A percentile compares a stretch with the other conserved stretches of the same genome.
phyloP scores from a whole-genome alignment of 2,113 vertebrate genomes.

The Aegithalos caudatus region DNA sequence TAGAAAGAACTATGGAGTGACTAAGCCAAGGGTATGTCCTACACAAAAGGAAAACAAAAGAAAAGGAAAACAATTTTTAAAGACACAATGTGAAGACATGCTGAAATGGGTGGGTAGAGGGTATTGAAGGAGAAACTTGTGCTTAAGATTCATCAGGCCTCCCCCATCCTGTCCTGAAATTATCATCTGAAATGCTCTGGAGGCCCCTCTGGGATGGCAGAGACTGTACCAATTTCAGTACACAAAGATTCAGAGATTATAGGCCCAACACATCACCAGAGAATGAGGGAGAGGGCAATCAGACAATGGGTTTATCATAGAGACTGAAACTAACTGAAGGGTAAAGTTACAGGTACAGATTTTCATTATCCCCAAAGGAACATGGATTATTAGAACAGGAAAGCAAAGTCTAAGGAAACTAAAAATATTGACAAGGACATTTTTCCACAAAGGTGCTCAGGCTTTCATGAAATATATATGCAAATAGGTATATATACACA shows the following conservation, averaged over 20 bases:
- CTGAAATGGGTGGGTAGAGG: background rate
- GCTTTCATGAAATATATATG: background rate
- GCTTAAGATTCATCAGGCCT: background rate
- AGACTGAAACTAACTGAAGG: background rate
- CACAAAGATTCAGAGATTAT: background rate
- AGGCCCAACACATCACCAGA: background rate
- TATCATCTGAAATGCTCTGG: background rate
- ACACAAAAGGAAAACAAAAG: background rate
- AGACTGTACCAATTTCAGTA: background rate
- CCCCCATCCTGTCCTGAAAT: background rate
- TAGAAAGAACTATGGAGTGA: background rate
- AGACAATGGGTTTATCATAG: background rate
- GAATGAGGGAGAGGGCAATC: background rate
- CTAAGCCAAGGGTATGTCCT: background rate
- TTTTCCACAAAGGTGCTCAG: background rate
- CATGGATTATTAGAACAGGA: background rate
- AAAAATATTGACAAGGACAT: background rate
- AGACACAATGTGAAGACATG: background rate
- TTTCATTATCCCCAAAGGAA: background rate
- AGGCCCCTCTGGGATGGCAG: background rate
- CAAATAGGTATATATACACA: background rate
- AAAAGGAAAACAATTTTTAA: background rate
- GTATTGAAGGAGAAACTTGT: background rate
- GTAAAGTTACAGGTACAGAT: background rate
- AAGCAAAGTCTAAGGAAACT: background rate